Evolutionary conservation across 1,140 invertebrate genomes (phyloP), one percentile per base, ranked within the genome.

Genomic region (Teleogryllus occipitalis): DNA sequence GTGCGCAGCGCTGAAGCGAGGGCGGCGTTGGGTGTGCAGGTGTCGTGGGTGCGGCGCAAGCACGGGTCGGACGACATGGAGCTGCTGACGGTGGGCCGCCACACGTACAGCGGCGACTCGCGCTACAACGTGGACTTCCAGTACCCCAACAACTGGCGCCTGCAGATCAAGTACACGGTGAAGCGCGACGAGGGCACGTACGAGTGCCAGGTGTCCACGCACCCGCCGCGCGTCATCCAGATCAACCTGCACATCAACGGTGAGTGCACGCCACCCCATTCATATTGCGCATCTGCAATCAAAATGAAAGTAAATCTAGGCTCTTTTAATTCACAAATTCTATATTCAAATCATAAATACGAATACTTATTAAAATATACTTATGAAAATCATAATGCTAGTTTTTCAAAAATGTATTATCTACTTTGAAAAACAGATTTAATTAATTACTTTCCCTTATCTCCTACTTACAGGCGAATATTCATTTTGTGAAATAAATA

Each of bases 151-250:
- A 95, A 96, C 86, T 95, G 93, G 92, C 90, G 93, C 81, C 86
- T 96, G 65, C 90, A 92, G 85, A 94, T 96, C 79, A 90, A 91
- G 82, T 94, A 92, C 82, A 92, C 93, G 46, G 91, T 90, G 75
- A 88, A 90, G 78, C 88, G 90, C 74, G 94, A 95, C 83, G 92
- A 91, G 46, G 94, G 93, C 18, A 87, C 92, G 14, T 96, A 95
- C 85, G 93, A 95, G 88, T 96, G 94, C 86, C 94, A 95, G 90
- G 93, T 96, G 82, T 92, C 93, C 10, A 95, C 94, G 54, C 93
- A 94, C 87, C 94, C 93, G n/a, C 93, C 93, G 49, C 90, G 91
- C 84, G 91, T 92, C 81, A 92, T 92, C 86, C 88, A 90, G 84
- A 90, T 91, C 80, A 91, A 92, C 85, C 87, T 94, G 75, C 90